A percentile compares a stretch with the other conserved stretches of the same genome.
These are phyloP conservation scores for Solea solea DNA, from an alignment of 2,113 vertebrate species.

Conservation along the genomic window DNA sequence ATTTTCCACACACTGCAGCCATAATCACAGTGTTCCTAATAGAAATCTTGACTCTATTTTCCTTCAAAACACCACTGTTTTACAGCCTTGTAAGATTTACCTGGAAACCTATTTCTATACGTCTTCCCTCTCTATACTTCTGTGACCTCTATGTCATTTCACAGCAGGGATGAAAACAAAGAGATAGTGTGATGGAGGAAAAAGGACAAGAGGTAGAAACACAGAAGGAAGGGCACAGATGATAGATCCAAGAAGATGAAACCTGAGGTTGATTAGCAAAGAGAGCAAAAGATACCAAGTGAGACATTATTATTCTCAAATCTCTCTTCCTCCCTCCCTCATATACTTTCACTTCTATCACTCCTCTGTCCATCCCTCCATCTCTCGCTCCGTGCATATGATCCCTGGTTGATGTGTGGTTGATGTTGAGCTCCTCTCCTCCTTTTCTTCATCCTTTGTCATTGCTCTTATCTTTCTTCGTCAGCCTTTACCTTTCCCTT, in stretches of 20 bases:
- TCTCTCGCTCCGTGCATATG: background rate
- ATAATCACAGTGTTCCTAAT: background rate
- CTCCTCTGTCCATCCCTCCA: background rate
- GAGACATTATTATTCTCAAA: slow-evolving; percentile 26
- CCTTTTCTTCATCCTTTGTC: background rate
- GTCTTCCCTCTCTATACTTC: background rate
- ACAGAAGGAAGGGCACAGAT: background rate
- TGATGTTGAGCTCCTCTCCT: slow-evolving; percentile 24
- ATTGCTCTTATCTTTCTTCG: background rate
- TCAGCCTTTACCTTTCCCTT: background rate
- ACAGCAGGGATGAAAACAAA: slow-evolving; percentile 13
- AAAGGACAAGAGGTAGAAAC: background rate
- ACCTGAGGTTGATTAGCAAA: slow-evolving; percentile 6
- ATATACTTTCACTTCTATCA: background rate
- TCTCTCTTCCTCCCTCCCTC: slow-evolving; percentile 4
- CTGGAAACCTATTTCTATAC: background rate
- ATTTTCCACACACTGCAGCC: background rate
- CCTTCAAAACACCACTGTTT: background rate
- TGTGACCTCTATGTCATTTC: background rate
- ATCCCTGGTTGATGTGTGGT: slow-evolving; percentile 28
- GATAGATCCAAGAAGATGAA: background rate
- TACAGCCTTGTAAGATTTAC: background rate
- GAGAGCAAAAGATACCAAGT: slow-evolving; percentile 6
- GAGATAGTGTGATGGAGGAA: background rate
- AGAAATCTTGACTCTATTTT: background rate